These are phyloP conservation scores for Rhinolophus sinicus DNA, from an alignment of 2,113 vertebrate species.

Conservation along the genomic window DNA sequence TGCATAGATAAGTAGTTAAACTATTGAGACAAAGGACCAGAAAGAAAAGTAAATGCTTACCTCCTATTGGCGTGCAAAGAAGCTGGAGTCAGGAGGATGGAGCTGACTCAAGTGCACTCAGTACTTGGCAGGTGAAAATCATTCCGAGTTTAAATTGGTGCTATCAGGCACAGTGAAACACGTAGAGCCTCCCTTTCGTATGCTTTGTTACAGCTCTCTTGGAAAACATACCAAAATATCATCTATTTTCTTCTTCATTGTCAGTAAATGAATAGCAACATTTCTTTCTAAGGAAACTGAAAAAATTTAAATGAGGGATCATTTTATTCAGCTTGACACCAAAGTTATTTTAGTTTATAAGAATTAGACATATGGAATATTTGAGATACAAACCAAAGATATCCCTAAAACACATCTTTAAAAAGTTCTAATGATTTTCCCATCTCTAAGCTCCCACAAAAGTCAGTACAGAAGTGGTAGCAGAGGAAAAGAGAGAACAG, in stretches of 20 bases:
- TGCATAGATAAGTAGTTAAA: neutral
- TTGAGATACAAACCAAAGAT: neutral
- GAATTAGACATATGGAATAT: neutral
- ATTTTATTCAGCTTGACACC: neutral
- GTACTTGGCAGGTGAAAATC: neutral
- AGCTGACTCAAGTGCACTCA: neutral
- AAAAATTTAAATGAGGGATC: neutral
- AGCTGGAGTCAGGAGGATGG: neutral
- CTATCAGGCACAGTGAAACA: neutral
- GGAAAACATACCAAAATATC: neutral
- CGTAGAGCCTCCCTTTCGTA: neutral
- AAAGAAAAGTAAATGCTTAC: neutral
- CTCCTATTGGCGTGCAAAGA: neutral
- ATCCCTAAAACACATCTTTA: neutral
- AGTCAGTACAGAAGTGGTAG: neutral
- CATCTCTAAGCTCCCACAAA: neutral
- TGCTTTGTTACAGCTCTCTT: neutral
- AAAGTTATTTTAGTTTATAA: constrained; percentile 9
- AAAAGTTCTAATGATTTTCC: neutral
- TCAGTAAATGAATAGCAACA: neutral
- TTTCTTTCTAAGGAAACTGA: constrained; percentile 11
- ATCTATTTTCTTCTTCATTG: neutral
- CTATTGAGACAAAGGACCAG: neutral
- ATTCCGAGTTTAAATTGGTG: neutral
- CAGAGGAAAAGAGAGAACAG: neutral